Evolutionary conservation across 2,797 vertebrate species (phyloP), one percentile per base, ranked within the genome.

Genomic region (Gouania willdenowi): DNA sequence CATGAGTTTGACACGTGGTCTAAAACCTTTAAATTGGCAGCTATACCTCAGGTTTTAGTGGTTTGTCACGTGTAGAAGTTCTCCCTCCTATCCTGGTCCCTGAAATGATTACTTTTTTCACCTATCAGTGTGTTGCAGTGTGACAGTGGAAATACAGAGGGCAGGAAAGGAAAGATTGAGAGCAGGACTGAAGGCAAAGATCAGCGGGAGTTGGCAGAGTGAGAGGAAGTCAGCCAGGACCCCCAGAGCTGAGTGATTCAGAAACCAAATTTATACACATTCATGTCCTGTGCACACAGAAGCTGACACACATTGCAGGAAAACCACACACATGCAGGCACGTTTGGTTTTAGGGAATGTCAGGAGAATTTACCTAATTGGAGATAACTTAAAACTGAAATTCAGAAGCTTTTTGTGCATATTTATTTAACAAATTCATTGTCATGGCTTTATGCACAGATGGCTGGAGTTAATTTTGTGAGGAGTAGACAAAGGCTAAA

Each of bases 221-320:
- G 55, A 70, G 38, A 51, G 58, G 57, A 75, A 79, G 62, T 77
- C 67, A 62, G 41, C 41, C 18, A 39, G 61, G 65, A 71, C 73
- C 71, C 78, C 61, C 60, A 60, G 71, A 73, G 70, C 63, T 20
- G 22, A 34, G 60, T 81, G 75, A 79, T 73, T 84, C 79, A 82
- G 56, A 23, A n/a, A 45, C 24, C 51, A 43, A 47, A 77, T 75
- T 66, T 77, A 77, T 68, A 63, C 61, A 66, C 23, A 11, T 31
- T 46, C 36, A 38, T 23, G 9, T 31, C 43, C 39, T 35, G 9
- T 20, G 32, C 13, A n/a, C 13, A 15, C 10, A 33, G n/a, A n/a
- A n/a, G n/a, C 3, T n/a, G n/a, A 21, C 7, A 11, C 4, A 6
- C 5, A 8, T 12, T 12, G 52, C 5, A 31, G 25, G 26, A 18